Base-by-base conservation (phyloP, 2,888 invertebrate genomes). In the Alloscopus bannaensis region DNA sequence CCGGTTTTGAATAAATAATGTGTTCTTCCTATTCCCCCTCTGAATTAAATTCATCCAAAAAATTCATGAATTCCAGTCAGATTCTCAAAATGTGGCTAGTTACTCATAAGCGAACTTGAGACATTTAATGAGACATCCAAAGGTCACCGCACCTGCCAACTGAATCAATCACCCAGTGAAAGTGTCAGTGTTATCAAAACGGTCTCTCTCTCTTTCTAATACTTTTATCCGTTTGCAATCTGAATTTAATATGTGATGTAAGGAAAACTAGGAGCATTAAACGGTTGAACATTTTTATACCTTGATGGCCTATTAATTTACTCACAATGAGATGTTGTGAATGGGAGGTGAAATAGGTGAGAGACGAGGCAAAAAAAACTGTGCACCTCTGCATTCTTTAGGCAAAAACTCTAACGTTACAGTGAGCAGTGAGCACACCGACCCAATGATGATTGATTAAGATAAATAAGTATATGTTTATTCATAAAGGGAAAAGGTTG, bases 291-390 rank as follows among this genome's bases (percentile, higher is more conserved):
- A 45, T 78, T 70, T 55, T 59, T 62, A 64, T 59, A 62, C 47
- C 16, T 66, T 75, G 80, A 80, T 70, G 57, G 80, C 55, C 73
- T 64, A 80, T 80, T 80, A 80, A 80, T 79, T 72, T 73, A n/a
- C 64, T 72, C 68, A 64, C 69, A 50, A 62, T 59, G 73, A 45
- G 28, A n/a, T n/a, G n/a, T n/a, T n/a, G n/a, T n/a, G n/a, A n/a
- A 26, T 66, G 60, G 52, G 65, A 60, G 71, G 59, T 77, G 62
- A 68, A 55, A 64, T 50, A 72, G 68, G 72, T 79, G 68, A 60
- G 1, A 22, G 50, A 50, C 11, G 36, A 36, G 6, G 6, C 36
- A 36, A 8, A 36, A 36, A 50, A 42, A 42, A 18, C 42, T 42
- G 26, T 55, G 28, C 55, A 55, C 13, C n/a, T n/a, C n/a, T n/a